These are phyloP conservation scores for Plectropomus leopardus DNA, from an alignment of 2,113 vertebrate species.

Conservation along the genomic window DNA sequence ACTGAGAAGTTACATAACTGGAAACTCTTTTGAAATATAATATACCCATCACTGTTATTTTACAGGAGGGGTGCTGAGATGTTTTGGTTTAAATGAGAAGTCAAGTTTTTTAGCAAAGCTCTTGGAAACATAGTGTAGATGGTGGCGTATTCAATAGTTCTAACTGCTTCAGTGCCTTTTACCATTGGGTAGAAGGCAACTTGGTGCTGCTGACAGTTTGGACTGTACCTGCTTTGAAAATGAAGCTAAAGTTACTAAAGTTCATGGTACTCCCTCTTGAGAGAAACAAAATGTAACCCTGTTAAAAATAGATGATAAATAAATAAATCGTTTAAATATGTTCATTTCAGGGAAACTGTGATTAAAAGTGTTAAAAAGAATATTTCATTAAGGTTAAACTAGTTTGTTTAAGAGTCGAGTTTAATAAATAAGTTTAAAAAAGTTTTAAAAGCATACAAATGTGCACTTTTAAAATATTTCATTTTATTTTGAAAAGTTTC, in stretches of 20 bases:
- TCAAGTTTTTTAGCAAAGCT: not conserved
- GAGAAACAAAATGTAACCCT: too few species aligned
- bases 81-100: not conserved
- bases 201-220: not conserved
- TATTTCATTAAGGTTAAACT: too few species aligned
- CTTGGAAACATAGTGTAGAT: not conserved
- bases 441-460: too few species aligned
- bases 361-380: too few species aligned
- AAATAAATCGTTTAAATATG: too few species aligned
- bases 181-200: not conserved
- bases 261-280: not conserved
- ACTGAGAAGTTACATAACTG: conserved; percentile 22
- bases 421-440: too few species aligned
- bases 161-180: not conserved
- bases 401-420: too few species aligned
- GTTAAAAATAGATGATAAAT: too few species aligned
- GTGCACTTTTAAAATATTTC: too few species aligned
- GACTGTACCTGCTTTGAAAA: not conserved
- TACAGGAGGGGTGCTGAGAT: not conserved
- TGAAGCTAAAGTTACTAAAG: not conserved
- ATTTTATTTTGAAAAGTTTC: too few species aligned
- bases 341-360: too few species aligned
- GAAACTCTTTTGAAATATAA: not conserved
- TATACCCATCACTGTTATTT: not conserved
- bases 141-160: not conserved